These are phyloP conservation scores for Monopterus albus DNA, from an alignment of 2,113 vertebrate species.

Conservation along the genomic window DNA sequence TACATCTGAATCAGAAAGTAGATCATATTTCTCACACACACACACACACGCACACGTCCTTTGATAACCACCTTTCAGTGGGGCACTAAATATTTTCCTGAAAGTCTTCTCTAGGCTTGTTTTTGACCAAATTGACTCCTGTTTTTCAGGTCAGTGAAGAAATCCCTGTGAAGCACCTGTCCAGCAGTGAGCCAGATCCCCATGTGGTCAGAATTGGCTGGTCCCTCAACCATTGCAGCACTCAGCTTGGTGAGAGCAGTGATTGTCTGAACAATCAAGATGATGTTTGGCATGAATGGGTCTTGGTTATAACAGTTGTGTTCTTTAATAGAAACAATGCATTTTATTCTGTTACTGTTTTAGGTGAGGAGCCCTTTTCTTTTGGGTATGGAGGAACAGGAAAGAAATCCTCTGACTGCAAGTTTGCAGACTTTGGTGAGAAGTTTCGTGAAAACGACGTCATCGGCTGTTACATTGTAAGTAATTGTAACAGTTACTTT, in stretches of 20 bases:
- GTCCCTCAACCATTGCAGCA: slow-evolving; percentile 91
- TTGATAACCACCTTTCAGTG: background rate
- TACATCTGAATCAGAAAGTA: too few relatives aligned
- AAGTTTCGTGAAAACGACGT: slow-evolving; percentile 91
- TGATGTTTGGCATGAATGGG: background rate
- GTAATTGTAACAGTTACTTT: slow-evolving; percentile 43
- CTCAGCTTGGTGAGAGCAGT: slow-evolving; percentile 86
- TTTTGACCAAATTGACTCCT: background rate
- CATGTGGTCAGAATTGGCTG: slow-evolving; percentile 92
- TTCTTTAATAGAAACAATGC: background rate
- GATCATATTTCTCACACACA: too few relatives aligned
- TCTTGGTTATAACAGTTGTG: background rate
- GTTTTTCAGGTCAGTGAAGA: slow-evolving; percentile 88
- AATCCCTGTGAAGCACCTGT: slow-evolving; percentile 91
- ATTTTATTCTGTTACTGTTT: background rate
- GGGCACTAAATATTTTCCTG: background rate
- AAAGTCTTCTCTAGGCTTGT: background rate
- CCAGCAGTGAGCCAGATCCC: slow-evolving; percentile 88
- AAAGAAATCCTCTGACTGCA: slow-evolving; percentile 88
- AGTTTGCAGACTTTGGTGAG: slow-evolving; percentile 90
- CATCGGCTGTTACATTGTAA: slow-evolving; percentile 90
- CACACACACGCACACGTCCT: too few relatives aligned
- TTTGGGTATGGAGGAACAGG: slow-evolving; percentile 92
- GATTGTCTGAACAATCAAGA: background rate
- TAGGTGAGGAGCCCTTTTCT: slow-evolving; percentile 90